These are phyloP conservation scores for Pristionchus pacificus DNA, from an alignment of 1,140 invertebrate genomes.

Conservation along the genomic window DNA sequence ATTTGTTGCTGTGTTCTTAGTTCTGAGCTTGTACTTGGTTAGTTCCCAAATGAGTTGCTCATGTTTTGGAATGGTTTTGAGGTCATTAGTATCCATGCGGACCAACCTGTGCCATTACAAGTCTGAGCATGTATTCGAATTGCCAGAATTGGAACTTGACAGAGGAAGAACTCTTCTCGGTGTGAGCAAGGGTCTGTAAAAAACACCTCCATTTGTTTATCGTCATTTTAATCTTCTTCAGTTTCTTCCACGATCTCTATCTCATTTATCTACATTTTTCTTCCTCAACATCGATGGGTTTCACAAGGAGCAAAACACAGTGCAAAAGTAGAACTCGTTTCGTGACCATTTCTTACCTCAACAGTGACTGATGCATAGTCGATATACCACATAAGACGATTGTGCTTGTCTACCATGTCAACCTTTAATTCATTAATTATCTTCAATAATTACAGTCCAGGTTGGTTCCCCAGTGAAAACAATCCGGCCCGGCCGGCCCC, in stretches of 20 bases:
- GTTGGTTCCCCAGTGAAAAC: neutral
- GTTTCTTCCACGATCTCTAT: too few species aligned
- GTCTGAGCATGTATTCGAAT: conserved; percentile 56
- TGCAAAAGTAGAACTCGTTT: too few species aligned
- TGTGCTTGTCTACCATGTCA: conserved; percentile 42
- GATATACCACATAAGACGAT: conserved; percentile 55
- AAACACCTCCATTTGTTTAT: too few species aligned
- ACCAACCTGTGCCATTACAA: conserved; percentile 50
- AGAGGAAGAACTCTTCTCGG: conserved; percentile 46
- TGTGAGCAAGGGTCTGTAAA: conserved; percentile 51
- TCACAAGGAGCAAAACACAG: too few species aligned
- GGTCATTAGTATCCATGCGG: neutral
- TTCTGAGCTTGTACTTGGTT: too few species aligned
- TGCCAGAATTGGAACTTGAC: conserved; percentile 55
- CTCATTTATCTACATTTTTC: too few species aligned
- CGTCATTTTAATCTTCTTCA: neutral
- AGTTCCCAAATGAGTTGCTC: conserved; percentile 1
- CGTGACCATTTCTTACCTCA: conserved; percentile 51
- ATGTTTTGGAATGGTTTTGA: neutral
- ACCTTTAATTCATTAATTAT: neutral
- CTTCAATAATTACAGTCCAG: neutral
- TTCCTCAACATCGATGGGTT: too few species aligned
- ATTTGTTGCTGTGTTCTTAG: neutral
- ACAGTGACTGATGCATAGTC: conserved; percentile 54
- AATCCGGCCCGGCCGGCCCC: neutral